These are phyloP conservation scores for Calliphora vicina DNA, from an alignment of 1,140 invertebrate genomes.

Conservation along the genomic window DNA sequence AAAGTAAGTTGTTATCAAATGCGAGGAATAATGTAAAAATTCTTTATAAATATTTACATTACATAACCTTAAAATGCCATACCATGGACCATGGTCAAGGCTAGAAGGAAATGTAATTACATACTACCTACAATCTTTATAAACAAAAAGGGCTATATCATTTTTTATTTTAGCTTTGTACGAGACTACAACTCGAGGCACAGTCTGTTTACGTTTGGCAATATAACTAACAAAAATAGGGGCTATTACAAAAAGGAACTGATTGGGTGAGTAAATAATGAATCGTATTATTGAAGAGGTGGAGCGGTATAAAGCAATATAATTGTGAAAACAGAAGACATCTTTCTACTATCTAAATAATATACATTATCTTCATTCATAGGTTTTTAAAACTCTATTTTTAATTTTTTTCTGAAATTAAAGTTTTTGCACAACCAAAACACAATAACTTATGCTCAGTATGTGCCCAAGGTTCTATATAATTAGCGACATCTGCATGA, in stretches of 20 bases:
- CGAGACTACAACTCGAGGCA: background rate
- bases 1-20: slow-evolving; percentile 20
- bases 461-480: too few species aligned
- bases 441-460: too few species aligned
- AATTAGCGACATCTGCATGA: too few species aligned
- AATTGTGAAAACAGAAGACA: too few species aligned
- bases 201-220: slow-evolving; percentile 24
- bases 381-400: too few species aligned
- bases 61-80: background rate
- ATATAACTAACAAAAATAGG: slow-evolving; percentile 64
- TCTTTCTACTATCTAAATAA: too few species aligned
- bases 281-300: too few species aligned
- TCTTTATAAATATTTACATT: slow-evolving; percentile 22
- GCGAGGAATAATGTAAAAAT: background rate
- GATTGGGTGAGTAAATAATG: slow-evolving; percentile 69
- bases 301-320: too few species aligned
- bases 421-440: too few species aligned
- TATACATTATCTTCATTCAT: too few species aligned
- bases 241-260: slow-evolving; percentile 75
- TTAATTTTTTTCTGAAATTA: too few species aligned
- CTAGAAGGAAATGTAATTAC: slow-evolving; percentile 13
- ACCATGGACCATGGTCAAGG: slow-evolving; percentile 13
- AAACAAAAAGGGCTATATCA: background rate
- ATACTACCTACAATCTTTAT: background rate
- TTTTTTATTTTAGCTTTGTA: background rate